Percentiles rank a stretch among this genome's conserved stretches.
phyloP scores from a whole-genome alignment of 2,113 vertebrate genomes.

The Neogale vison region DNA sequence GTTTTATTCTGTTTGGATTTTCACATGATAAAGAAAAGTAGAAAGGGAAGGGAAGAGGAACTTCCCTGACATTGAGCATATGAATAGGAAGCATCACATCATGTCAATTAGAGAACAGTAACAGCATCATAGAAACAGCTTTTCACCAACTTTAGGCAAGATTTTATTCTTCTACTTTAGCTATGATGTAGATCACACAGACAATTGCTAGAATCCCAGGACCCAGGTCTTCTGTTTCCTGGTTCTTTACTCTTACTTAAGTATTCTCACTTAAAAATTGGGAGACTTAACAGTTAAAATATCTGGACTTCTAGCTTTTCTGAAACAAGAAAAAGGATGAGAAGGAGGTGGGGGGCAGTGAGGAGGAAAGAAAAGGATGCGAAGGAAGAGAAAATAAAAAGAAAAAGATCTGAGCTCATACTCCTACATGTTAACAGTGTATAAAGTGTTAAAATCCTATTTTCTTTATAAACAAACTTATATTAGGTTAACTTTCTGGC shows the following conservation, averaged over 20 bases:
- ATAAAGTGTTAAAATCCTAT: neutral
- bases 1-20: neutral
- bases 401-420: neutral
- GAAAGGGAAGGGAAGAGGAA: neutral
- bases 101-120: neutral
- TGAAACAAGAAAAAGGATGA: neutral
- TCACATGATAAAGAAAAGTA: neutral
- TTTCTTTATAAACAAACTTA: neutral
- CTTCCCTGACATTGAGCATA: neutral
- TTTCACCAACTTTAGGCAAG: neutral
- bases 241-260: neutral
- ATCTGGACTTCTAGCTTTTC: neutral
- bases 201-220: neutral
- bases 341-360: neutral
- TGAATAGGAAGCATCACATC: neutral
- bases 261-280: neutral
- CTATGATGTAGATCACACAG: neutral
- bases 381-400: neutral
- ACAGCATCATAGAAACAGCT: neutral
- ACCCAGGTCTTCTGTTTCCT: neutral
- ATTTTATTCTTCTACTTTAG: neutral
- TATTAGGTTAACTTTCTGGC: neutral
- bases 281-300: neutral
- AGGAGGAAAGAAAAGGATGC: neutral
- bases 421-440: accelerated